phyloP scores from a whole-genome alignment of 2,797 vertebrate species.

The Menidia menidia region DNA sequence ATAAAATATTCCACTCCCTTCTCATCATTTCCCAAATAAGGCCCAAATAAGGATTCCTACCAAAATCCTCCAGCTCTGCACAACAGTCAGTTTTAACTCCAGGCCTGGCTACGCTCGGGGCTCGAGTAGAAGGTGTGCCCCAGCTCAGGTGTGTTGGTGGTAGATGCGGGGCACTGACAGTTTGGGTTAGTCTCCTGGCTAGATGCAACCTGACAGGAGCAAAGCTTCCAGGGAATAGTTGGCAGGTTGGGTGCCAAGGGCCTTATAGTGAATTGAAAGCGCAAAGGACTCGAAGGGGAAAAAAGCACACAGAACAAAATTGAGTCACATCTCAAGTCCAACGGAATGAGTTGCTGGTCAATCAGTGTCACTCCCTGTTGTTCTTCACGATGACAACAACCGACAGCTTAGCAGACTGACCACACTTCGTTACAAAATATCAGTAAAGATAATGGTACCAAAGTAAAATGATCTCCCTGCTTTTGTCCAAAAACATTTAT shows the following conservation, averaged over 20 bases:
- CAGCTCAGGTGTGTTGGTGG: constrained; percentile 80
- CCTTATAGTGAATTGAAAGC: constrained; percentile 71
- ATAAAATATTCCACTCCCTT: constrained; percentile 32
- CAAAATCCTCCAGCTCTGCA: constrained; percentile 38
- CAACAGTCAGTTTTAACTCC: constrained; percentile 46
- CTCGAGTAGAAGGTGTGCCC: constrained; percentile 72
- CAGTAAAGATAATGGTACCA: constrained; percentile 13
- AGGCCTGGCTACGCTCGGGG: constrained; percentile 68
- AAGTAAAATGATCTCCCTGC: not conserved
- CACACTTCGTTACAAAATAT: constrained; percentile 24
- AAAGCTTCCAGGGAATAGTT: constrained; percentile 69
- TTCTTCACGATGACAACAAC: constrained; percentile 40
- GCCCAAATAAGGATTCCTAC: constrained; percentile 44
- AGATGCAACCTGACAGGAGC: constrained; percentile 81
- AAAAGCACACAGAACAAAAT: constrained; percentile 46
- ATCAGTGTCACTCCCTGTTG: constrained; percentile 66
- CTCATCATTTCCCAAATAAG: constrained; percentile 12
- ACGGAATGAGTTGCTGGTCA: constrained; percentile 70
- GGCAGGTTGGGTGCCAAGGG: constrained; percentile 74
- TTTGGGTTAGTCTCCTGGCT: constrained; percentile 72
- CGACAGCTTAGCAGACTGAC: constrained; percentile 38
- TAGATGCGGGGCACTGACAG: constrained; percentile 78
- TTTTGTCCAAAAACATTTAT: too few species aligned
- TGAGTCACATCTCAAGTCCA: constrained; percentile 77
- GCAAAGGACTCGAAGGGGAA: constrained; percentile 55